Evolutionary conservation across 2,113 vertebrate genomes (phyloP).

Genomic region (Gobio gobio): DNA sequence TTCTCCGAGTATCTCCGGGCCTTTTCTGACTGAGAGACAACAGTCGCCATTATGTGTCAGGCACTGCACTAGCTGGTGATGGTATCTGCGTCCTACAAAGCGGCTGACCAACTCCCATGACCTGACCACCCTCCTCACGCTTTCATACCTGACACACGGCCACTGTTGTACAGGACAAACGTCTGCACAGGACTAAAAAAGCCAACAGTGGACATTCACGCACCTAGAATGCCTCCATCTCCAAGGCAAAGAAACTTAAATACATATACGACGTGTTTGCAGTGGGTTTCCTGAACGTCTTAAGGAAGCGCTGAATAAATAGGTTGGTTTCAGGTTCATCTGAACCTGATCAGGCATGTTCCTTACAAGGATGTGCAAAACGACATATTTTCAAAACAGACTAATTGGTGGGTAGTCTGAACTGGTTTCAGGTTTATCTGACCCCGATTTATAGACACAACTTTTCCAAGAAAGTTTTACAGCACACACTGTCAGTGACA

Average conservation of each 20-base stretch:
- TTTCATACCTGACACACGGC: conserved; percentile 20
- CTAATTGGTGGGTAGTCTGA: not conserved
- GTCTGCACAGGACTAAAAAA: not conserved
- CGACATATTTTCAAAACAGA: conserved; percentile 13
- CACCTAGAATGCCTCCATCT: not conserved
- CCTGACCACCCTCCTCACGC: conserved; percentile 19
- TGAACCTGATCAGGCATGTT: not conserved
- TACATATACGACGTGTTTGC: not conserved
- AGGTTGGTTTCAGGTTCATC: not conserved
- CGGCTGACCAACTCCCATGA: conserved; percentile 39
- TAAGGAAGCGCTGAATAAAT: not conserved
- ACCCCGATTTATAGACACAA: not conserved
- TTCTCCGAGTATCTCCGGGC: conserved; percentile 31
- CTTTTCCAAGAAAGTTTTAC: not conserved
- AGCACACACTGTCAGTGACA: not conserved
- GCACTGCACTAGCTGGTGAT: conserved; percentile 33
- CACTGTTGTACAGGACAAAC: not conserved
- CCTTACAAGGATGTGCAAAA: not conserved
- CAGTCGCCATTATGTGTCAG: conserved; percentile 45
- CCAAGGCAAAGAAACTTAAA: not conserved
- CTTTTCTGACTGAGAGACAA: conserved; percentile 44
- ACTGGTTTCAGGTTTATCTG: conserved; percentile 4
- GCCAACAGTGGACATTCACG: not conserved
- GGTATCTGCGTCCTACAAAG: conserved; percentile 40
- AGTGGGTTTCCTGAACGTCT: not conserved